These are phyloP conservation scores for Dolomedes plantarius DNA, from an alignment of 2,888 invertebrate genomes.

Conservation along the genomic window DNA sequence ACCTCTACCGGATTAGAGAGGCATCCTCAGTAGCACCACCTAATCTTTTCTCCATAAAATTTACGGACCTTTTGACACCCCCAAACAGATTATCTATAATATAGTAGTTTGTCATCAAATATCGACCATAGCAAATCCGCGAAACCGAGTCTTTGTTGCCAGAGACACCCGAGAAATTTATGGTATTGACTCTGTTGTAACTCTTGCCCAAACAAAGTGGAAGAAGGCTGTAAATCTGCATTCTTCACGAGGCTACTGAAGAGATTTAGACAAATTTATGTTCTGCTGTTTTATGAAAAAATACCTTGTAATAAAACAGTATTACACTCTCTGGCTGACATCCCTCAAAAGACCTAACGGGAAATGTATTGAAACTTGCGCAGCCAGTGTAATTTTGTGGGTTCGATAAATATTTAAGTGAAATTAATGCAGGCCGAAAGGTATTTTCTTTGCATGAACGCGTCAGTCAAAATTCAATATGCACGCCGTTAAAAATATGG, in stretches of 20 bases:
- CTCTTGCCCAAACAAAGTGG: background rate
- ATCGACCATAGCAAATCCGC: background rate
- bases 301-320: slow-evolving; percentile 1
- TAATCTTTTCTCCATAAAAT: slow-evolving; percentile 9
- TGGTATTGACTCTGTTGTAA: background rate
- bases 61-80: slow-evolving; percentile 7
- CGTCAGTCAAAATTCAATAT: no score
- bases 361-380: background rate
- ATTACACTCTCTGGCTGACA: background rate
- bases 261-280: background rate
- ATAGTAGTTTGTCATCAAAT: slow-evolving; percentile 14
- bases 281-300: background rate
- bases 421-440: background rate
- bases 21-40: background rate
- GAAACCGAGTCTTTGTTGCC: background rate
- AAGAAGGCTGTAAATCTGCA: background rate
- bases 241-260: background rate
- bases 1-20: background rate
- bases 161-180: slow-evolving; percentile 4
- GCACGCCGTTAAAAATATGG: no score
- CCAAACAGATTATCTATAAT: background rate
- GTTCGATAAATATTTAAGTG: background rate
- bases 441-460: no score
- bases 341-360: background rate
- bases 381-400: background rate